phyloP scores from a whole-genome alignment of 2,113 vertebrate species.

The Plestiodon gilberti region DNA sequence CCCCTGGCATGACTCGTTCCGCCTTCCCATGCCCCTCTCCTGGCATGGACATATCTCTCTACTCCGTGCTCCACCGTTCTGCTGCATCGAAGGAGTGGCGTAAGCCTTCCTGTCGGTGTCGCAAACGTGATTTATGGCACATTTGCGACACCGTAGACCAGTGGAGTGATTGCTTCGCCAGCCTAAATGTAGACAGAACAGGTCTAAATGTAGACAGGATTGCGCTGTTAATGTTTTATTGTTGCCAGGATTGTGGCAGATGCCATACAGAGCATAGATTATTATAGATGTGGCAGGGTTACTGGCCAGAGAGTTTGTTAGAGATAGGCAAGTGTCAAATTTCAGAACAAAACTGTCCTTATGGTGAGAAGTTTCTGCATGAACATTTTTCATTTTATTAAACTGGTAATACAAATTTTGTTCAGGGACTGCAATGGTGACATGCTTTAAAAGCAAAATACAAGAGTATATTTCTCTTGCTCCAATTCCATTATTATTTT shows the following conservation, averaged over 20 bases:
- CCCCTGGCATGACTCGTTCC: too few species aligned
- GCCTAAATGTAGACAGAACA: too few species aligned
- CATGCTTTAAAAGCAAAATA: not conserved
- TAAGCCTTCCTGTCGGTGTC: too few species aligned
- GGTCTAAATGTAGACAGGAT: too few species aligned
- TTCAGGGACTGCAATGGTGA: not conserved
- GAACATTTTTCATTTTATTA: not conserved
- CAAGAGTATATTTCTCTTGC: not conserved
- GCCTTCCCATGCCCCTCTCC: too few species aligned
- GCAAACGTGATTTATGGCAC: too few species aligned
- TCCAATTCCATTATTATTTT: not conserved
- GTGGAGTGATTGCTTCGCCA: too few species aligned
- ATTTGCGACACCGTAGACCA: too few species aligned
- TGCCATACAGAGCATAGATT: not conserved
- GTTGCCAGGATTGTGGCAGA: not conserved
- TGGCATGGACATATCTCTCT: too few species aligned
- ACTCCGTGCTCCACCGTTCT: too few species aligned
- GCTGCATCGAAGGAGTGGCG: too few species aligned
- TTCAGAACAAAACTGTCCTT: not conserved
- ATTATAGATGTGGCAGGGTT: not conserved
- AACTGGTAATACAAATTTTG: not conserved
- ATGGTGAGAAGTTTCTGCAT: not conserved
- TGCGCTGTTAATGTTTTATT: not conserved
- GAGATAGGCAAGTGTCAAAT: not conserved
- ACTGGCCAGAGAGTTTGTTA: not conserved